Evolutionary conservation across 1,140 invertebrate genomes (phyloP).

Genomic region (Drosophila funebris): DNA sequence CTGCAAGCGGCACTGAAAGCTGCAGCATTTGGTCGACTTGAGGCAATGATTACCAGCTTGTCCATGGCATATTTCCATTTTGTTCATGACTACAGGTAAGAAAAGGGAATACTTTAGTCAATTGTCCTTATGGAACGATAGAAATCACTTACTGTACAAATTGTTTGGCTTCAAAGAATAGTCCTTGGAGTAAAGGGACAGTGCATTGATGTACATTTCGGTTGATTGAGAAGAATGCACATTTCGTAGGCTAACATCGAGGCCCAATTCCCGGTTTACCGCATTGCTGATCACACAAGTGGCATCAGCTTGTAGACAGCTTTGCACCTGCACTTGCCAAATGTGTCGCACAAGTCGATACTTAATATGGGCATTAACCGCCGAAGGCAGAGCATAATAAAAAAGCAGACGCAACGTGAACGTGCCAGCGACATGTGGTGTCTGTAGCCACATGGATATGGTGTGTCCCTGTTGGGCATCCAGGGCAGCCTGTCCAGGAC

Average conservation of each 20-base stretch:
- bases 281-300: constrained; percentile 84
- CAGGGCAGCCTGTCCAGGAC: constrained; percentile 81
- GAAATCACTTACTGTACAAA: constrained; percentile 61
- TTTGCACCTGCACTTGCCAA: constrained; percentile 88
- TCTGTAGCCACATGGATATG: constrained; percentile 88
- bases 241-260: constrained; percentile 88
- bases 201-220: constrained; percentile 84
- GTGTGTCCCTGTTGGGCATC: constrained; percentile 86
- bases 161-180: constrained; percentile 63
- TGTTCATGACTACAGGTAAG: constrained; percentile 63
- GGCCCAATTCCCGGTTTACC: constrained; percentile 85
- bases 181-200: constrained; percentile 72
- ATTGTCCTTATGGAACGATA: too few species aligned
- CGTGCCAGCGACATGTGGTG: constrained; percentile 87
- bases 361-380: constrained; percentile 84
- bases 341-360: constrained; percentile 88
- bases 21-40: constrained; percentile 64
- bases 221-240: constrained; percentile 87
- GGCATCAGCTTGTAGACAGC: constrained; percentile 87
- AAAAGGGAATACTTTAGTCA: neutral
- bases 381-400: constrained; percentile 87
- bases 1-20: constrained; percentile 64
- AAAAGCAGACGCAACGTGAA: constrained; percentile 88
- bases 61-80: constrained; percentile 64
- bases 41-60: constrained; percentile 65